Evolutionary conservation across 2,888 invertebrate species (phyloP).

Genomic region (Pharmacophagus antenor): DNA sequence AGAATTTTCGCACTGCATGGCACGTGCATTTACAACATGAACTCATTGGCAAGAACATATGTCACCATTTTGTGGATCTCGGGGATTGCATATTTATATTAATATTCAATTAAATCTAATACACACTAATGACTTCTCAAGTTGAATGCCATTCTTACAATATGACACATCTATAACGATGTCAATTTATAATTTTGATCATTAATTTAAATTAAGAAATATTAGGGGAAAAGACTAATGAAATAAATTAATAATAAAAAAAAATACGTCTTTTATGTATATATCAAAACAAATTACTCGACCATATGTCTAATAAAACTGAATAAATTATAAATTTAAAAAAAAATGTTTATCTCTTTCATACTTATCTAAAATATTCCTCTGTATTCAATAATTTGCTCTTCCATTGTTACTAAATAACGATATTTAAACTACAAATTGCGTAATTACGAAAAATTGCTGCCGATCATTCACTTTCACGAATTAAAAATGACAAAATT

Average conservation of each 20-base stretch:
- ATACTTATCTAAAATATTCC: background rate
- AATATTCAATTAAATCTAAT: slow-evolving; percentile 28
- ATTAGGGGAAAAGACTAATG: slow-evolving; percentile 1
- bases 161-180: slow-evolving; percentile 2
- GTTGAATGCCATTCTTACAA: slow-evolving; percentile 2
- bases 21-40: slow-evolving; percentile 50
- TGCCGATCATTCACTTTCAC: slow-evolving; percentile 36
- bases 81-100: slow-evolving; percentile 14
- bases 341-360: background rate
- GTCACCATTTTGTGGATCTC: slow-evolving; percentile 63
- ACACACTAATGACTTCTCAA: slow-evolving; percentile 13
- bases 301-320: slow-evolving; percentile 9
- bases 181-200: background rate
- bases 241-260: background rate
- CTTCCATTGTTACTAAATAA: background rate
- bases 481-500: background rate
- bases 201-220: slow-evolving; percentile 18
- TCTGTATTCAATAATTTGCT: background rate
- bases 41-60: slow-evolving; percentile 40
- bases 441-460: slow-evolving; percentile 45
- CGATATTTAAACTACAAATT: slow-evolving; percentile 28
- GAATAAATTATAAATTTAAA: background rate
- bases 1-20: slow-evolving; percentile 54
- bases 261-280: background rate
- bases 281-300: slow-evolving; percentile 3